Evolutionary conservation across 2,113 vertebrate genomes (phyloP).

Genomic region (Oncorhynchus mykiss): DNA sequence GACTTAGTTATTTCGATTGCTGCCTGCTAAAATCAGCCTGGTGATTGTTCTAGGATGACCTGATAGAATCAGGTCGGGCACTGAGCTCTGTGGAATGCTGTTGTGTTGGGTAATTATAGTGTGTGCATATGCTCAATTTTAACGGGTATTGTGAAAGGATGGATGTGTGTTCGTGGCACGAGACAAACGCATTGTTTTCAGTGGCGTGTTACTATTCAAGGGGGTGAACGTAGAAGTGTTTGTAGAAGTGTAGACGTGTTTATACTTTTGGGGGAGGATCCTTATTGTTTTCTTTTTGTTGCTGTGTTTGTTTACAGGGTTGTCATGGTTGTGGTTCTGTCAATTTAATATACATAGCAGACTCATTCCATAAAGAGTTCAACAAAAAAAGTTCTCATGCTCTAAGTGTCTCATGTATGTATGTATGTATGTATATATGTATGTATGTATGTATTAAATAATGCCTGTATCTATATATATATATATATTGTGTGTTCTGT

Average conservation of each 20-base stretch:
- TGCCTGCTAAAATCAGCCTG: constrained; percentile 36
- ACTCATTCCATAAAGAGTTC: too few relatives aligned
- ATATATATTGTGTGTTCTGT: too few relatives aligned
- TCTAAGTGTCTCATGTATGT: too few relatives aligned
- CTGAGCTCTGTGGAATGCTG: background rate
- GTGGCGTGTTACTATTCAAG: background rate
- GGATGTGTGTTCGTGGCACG: background rate
- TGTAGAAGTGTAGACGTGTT: background rate
- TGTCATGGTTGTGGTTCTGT: too few relatives aligned
- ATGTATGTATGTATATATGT: too few relatives aligned
- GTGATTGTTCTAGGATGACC: background rate
- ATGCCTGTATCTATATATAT: too few relatives aligned
- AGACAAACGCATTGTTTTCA: too few relatives aligned
- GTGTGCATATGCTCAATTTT: background rate
- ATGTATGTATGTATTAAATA: too few relatives aligned
- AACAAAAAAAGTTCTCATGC: too few relatives aligned
- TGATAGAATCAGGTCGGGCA: background rate
- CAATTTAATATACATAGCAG: too few relatives aligned
- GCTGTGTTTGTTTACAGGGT: background rate
- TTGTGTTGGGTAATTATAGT: background rate
- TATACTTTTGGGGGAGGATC: too few relatives aligned
- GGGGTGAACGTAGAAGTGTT: background rate
- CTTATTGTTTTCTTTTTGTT: background rate
- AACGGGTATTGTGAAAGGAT: background rate
- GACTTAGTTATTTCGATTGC: constrained; percentile 19